Conservation (phyloP, 2,113 vertebrate species). For the Cacatua alba region DNA sequence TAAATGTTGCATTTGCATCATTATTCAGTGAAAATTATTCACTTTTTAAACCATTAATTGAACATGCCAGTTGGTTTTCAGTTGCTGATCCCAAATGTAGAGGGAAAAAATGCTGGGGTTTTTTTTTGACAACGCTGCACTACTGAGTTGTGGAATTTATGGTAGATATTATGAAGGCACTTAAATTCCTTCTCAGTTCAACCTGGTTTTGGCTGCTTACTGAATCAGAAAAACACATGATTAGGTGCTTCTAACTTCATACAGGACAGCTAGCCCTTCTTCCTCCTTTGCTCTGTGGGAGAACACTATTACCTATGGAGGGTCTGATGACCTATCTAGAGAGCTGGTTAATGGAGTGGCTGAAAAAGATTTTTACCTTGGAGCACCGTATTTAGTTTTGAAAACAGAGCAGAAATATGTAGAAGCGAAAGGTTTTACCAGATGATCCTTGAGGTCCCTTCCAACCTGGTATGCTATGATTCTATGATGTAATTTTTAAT, state of each 20-base stretch:
- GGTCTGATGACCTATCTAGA: not conserved
- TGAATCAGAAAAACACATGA: not conserved
- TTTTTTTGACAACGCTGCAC: not conserved
- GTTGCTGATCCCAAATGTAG: not conserved
- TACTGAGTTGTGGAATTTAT: not conserved
- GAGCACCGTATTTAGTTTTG: not conserved
- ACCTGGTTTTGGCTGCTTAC: not conserved
- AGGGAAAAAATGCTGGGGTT: fast-evolving
- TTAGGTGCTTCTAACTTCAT: not conserved
- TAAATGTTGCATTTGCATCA: not conserved
- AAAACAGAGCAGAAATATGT: not conserved
- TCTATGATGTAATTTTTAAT: not conserved
- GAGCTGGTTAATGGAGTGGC: not conserved
- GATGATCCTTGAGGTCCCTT: not conserved
- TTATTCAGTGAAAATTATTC: not conserved
- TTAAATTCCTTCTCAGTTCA: not conserved
- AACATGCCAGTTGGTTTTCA: not conserved
- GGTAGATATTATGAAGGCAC: not conserved
- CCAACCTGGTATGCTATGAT: not conserved
- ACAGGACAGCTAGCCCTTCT: not conserved
- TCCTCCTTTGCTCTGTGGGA: not conserved
- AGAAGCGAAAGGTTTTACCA: not conserved
- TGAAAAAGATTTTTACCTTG: not conserved
- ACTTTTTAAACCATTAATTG: not conserved
- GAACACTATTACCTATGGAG: not conserved